A percentile compares a stretch with the other conserved stretches of the same genome.
Conservation (phyloP, 2,888 invertebrate genomes). For the Pristionchus mayeri region DNA sequence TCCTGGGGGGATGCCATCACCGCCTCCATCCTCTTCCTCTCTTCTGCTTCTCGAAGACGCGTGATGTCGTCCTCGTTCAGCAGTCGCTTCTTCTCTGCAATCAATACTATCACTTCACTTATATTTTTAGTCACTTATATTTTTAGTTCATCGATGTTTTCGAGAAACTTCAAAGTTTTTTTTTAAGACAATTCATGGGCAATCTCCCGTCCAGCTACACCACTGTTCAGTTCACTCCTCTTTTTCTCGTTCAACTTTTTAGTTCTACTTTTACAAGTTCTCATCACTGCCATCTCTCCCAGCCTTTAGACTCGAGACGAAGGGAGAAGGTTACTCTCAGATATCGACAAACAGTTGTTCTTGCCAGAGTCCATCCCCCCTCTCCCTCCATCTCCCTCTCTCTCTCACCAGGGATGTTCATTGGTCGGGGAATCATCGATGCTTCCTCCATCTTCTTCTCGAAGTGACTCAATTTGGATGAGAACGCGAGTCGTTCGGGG, state of each 20-base stretch:
- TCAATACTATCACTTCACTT: not conserved
- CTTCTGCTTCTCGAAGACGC: slow-evolving; percentile 93
- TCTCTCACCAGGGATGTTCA: slow-evolving; percentile 27
- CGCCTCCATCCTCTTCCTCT: slow-evolving; percentile 82
- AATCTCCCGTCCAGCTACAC: too few species aligned
- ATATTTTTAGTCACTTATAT: not conserved
- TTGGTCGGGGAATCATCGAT: slow-evolving; percentile 47
- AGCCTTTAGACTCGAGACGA: too few species aligned
- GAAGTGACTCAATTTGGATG: slow-evolving; percentile 94
- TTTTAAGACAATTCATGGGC: too few species aligned
- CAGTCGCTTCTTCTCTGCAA: slow-evolving; percentile 55
- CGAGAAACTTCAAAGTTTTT: too few species aligned
- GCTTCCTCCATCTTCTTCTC: slow-evolving; percentile 83
- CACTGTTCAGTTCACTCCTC: too few species aligned
- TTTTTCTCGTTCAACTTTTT: not conserved
- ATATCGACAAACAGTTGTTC: too few species aligned
- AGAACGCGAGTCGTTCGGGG: slow-evolving; percentile 89
- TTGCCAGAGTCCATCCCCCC: too few species aligned
- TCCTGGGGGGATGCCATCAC: not conserved
- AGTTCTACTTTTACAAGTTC: too few species aligned
- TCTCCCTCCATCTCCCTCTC: not conserved
- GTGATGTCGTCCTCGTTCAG: slow-evolving; percentile 83
- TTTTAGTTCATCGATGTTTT: too few species aligned
- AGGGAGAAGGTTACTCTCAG: too few species aligned
- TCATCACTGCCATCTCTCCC: too few species aligned